phyloP scores from a whole-genome alignment of 2,113 vertebrate species.

The Microtus pennsylvanicus region DNA sequence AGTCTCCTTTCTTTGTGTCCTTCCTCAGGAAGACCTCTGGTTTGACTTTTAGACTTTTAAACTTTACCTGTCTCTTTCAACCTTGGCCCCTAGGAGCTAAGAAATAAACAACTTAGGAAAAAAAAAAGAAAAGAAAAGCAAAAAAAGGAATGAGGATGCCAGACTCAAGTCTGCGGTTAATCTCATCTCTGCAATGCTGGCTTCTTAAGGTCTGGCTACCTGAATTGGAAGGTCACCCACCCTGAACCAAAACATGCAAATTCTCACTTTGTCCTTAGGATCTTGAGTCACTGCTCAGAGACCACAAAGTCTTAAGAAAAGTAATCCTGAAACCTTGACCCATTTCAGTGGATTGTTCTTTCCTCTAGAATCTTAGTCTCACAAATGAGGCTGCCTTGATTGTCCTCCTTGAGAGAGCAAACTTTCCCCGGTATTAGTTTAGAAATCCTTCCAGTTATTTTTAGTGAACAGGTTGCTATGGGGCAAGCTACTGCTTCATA shows the following conservation, averaged over 20 bases:
- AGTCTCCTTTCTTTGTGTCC: not conserved
- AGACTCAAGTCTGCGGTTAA: not conserved
- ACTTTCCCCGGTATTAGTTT: not conserved
- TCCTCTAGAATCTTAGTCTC: not conserved
- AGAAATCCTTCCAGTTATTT: not conserved
- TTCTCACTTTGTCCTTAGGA: not conserved
- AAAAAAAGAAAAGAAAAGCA: not conserved
- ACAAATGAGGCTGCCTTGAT: not conserved
- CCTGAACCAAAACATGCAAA: not conserved
- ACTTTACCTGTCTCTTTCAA: slow-evolving; percentile 2
- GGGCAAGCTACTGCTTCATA: not conserved
- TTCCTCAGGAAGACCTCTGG: not conserved
- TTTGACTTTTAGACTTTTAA: slow-evolving; percentile 43
- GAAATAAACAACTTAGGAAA: not conserved
- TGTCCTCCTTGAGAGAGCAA: not conserved
- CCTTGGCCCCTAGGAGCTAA: not conserved
- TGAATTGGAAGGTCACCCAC: not conserved
- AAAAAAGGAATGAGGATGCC: not conserved
- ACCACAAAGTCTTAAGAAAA: not conserved
- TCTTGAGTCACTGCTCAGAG: not conserved
- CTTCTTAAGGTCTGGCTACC: not conserved
- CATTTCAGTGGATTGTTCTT: not conserved
- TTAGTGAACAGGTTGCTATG: not conserved
- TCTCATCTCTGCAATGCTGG: not conserved
- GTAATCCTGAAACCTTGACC: not conserved